Conservation (phyloP, 2,888 invertebrate species). For the Stomorhina lunata region DNA sequence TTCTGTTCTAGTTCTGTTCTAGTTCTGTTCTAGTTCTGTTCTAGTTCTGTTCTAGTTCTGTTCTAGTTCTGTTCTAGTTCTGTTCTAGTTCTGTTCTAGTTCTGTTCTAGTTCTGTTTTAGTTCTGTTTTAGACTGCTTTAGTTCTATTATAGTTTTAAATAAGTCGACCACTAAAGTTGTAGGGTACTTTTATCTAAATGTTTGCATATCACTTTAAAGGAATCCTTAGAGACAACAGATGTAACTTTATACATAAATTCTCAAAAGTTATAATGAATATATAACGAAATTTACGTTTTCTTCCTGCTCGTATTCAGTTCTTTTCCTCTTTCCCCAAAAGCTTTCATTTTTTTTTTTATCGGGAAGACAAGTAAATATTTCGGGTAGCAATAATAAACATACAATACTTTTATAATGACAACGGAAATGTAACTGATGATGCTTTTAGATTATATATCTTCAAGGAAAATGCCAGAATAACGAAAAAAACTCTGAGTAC, state of each 20-base stretch:
- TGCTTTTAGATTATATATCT: conserved; percentile 53
- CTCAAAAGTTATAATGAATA: conserved; percentile 42
- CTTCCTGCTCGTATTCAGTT: background rate
- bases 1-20: no score
- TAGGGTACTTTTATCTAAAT: no score
- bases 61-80: no score
- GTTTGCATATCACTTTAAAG: background rate
- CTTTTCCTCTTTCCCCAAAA: background rate
- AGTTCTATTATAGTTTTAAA: background rate
- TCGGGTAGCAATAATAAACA: conserved; percentile 3
- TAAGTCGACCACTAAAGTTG: no score
- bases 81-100: background rate
- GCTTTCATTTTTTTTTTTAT: background rate
- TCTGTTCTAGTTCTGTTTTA: background rate
- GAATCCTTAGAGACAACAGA: conserved; percentile 68
- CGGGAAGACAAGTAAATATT: background rate
- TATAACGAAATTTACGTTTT: conserved; percentile 41
- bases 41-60: no score
- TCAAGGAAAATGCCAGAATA: background rate
- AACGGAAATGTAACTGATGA: conserved; percentile 72
- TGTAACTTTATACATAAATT: conserved; percentile 55
- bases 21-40: no score
- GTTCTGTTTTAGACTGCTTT: background rate
- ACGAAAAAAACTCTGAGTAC: conserved; percentile 1
- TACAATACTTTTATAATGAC: conserved; percentile 67